These are phyloP conservation scores for Chunga burmeisteri DNA, from an alignment of 2,113 vertebrate genomes.

Conservation along the genomic window DNA sequence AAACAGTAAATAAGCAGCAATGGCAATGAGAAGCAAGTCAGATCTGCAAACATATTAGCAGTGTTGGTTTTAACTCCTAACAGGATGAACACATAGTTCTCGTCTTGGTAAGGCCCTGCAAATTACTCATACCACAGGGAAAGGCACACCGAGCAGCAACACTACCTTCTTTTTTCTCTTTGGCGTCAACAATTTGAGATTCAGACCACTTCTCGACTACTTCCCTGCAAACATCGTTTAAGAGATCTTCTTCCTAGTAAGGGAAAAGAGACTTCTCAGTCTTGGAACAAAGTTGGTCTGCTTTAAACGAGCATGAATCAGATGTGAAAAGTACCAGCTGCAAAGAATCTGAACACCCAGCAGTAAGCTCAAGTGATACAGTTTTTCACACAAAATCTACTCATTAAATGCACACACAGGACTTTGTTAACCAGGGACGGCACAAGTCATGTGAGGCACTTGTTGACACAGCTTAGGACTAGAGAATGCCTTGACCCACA, in stretches of 20 bases:
- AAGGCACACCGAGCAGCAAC: not conserved
- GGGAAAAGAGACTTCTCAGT: slow-evolving; percentile 20
- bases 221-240: slow-evolving; percentile 86
- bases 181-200: slow-evolving; percentile 59
- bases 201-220: slow-evolving; percentile 90
- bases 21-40: not conserved
- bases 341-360: not conserved
- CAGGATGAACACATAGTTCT: not conserved
- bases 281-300: not conserved
- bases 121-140: not conserved
- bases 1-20: not conserved
- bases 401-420: rapidly evolving
- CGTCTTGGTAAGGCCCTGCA: not conserved
- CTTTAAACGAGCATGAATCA: not conserved
- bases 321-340: not conserved
- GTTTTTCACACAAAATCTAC: not conserved
- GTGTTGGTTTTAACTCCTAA: rapidly evolving
- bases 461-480: not conserved
- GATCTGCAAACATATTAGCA: not conserved
- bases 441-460: not conserved
- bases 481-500: rapidly evolving
- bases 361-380: not conserved
- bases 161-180: slow-evolving; percentile 78
- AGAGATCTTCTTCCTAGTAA: slow-evolving; percentile 86
- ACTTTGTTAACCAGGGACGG: not conserved